Conservation (phyloP, 2,888 invertebrate species). For the Metalampra italica region DNA sequence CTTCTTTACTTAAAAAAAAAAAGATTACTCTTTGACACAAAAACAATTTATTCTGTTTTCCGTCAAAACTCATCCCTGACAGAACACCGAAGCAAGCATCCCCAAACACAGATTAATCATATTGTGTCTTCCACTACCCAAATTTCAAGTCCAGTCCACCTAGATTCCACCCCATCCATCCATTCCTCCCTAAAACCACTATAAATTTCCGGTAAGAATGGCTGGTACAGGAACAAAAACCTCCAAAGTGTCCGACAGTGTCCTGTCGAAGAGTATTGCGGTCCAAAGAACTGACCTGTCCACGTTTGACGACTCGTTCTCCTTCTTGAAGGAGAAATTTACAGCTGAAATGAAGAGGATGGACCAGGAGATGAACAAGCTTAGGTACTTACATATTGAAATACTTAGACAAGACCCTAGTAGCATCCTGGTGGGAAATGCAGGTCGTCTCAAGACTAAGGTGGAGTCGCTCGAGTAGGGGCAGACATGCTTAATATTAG, state of each 20-base stretch:
- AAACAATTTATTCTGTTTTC: background rate
- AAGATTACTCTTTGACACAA: too few species aligned
- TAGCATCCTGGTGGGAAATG: too few species aligned
- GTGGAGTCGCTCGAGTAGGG: too few species aligned
- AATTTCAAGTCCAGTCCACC: background rate
- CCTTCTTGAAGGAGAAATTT: slow-evolving; percentile 39
- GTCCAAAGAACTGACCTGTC: slow-evolving; percentile 33
- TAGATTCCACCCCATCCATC: background rate
- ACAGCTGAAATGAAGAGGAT: slow-evolving; percentile 41
- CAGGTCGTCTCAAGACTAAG: too few species aligned
- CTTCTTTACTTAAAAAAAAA: too few species aligned
- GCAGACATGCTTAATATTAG: too few species aligned
- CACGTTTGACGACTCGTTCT: slow-evolving; percentile 36
- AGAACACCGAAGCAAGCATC: background rate
- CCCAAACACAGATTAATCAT: too few species aligned
- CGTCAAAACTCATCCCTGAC: background rate
- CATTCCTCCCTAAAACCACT: background rate
- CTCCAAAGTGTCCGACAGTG: slow-evolving; percentile 1
- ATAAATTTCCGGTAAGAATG: background rate
- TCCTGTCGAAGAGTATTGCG: slow-evolving; percentile 25
- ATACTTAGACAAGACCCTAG: background rate
- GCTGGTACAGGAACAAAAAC: background rate
- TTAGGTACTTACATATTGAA: slow-evolving; percentile 30
- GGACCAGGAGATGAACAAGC: slow-evolving; percentile 44
- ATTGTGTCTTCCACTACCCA: too few species aligned